Conservation (phyloP, 2,888 invertebrate genomes). For the Trypoxylon attenuatum region DNA sequence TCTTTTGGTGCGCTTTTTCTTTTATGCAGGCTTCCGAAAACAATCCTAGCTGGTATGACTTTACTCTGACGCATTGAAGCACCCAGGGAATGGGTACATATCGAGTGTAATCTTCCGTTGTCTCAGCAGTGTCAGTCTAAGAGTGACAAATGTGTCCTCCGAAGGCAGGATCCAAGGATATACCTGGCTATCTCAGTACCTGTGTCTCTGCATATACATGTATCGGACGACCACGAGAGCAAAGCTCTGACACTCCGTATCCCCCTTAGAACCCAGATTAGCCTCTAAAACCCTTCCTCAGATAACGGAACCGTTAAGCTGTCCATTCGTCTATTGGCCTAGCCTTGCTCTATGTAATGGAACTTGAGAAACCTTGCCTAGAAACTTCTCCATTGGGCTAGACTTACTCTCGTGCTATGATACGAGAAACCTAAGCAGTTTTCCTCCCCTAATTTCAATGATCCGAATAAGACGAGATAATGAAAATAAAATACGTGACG, state of each 20-base stretch:
- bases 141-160: slow-evolving; percentile 63
- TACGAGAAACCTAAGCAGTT: slow-evolving; percentile 30
- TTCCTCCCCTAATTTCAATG: slow-evolving; percentile 10
- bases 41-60: slow-evolving; percentile 20
- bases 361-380: slow-evolving; percentile 33
- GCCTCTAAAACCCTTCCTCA: slow-evolving; percentile 61
- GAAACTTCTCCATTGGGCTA: slow-evolving; percentile 27
- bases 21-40: not conserved
- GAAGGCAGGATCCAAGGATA: slow-evolving; percentile 44
- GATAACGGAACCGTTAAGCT: slow-evolving; percentile 66
- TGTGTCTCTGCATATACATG: slow-evolving; percentile 18
- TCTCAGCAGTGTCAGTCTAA: slow-evolving; percentile 56
- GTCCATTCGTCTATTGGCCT: slow-evolving; percentile 61
- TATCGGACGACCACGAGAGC: slow-evolving; percentile 44
- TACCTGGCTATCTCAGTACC: slow-evolving; percentile 50
- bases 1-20: not conserved
- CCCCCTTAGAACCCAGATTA: slow-evolving; percentile 60
- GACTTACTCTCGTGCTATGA: slow-evolving; percentile 9
- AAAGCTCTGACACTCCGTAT: slow-evolving; percentile 51
- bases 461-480: too few relatives aligned
- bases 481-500: slow-evolving; percentile 17
- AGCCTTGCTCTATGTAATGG: slow-evolving; percentile 47
- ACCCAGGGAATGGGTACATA: slow-evolving; percentile 43
- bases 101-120: slow-evolving; percentile 62
- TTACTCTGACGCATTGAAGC: slow-evolving; percentile 36